Base-by-base conservation (phyloP, 1,140 invertebrate genomes). In the Nasonia vitripennis region DNA sequence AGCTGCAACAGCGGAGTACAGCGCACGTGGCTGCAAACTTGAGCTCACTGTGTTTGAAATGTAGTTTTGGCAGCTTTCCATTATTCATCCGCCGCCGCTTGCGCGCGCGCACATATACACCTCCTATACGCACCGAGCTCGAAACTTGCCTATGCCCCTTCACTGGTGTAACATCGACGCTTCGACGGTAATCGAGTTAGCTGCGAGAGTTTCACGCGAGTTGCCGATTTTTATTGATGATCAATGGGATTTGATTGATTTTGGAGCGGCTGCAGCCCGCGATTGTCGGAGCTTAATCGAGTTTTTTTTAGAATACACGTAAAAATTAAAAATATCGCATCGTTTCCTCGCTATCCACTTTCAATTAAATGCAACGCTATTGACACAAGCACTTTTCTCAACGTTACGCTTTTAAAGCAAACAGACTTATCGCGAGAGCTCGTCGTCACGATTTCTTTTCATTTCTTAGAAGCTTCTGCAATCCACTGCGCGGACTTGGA, bases 21-120 rank as follows among this genome's bases (percentile, higher is more conserved):
- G 41, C 41, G 41, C 75, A 7, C 41, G 23, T 14, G 20, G 20
- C 27, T 27, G 27, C 45, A 51, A 78, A 78, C 41, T 78, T 48
- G 20, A 55, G 75, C 75, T n/a, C 70, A 2, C n/a, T 55, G 10
- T 55, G 10, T 55, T 75, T 45, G 73, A 75, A 75, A 75, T 75
- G 73, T 75, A 75, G 73, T 78, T 78, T 55, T 55, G 48, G 75
- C 75, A 78, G 75, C 41, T 31, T 78, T 78, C 48, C 75, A 78
- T 78, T 78, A 78, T 78, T 78, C 75, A 78, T 78, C 20, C 75
- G 12, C 5, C 23, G 1, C 70, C n/a, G 37, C 41, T 11, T n/a
- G n/a, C 17, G 34, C 31, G 34, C 34, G 20, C 20, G 27, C 31
- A 20, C 6, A 1, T 74, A 74, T 37, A 74, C 34, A 74, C 55